Base-by-base conservation (phyloP, 1,140 invertebrate genomes). In the Atta colombica region DNA sequence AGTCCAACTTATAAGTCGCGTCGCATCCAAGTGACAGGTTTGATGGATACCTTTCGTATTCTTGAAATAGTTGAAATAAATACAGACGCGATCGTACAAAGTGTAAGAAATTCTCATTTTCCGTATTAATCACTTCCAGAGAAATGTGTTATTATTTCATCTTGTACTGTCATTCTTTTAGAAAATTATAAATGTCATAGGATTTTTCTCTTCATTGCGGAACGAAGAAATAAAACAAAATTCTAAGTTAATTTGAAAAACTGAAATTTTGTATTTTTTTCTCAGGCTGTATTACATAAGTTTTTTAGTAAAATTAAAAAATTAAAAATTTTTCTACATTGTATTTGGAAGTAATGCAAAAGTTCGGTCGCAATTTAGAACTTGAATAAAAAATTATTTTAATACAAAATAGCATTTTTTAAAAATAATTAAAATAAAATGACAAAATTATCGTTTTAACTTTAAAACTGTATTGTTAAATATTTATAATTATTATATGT, bases 1-100 rank as follows among this genome's bases (percentile, higher is more conserved):
- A 14, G 4, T 63, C 10, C 16, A 65, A 25, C 6, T 18, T 60
- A 6, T 12, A n/a, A 4, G n/a, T 16, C 14, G 21, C 21, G 16
- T 45, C 31, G 12, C n/a, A 75, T 75, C 14, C 7, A 31, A 65
- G 51, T n/a, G 5, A n/a, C 60, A 18, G 16, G 8, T 63, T 12
- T 68, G 28, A 16, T 10, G 31, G 18, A 80, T 35, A 49, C 14
- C 77, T 68, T 35, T 80, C 49, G 51, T 80, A 1, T 35, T 35
- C 18, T 12, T 18, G 39, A 45, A 45, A 45, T 45, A 45, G 39
- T 45, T 25, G 8, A 78, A 66, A 21, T 66, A 78, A 39, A 18
- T 39, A 16, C 7, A 25, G 28, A 80, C 45, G 28, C 45, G 28
- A 66, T 21, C 39, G 10, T 6, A 65, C 25, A 78, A 65, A 51